Evolutionary conservation across 92 coral and sea anemone species (phyloP).

Genomic region (Pocillopora grandis): DNA sequence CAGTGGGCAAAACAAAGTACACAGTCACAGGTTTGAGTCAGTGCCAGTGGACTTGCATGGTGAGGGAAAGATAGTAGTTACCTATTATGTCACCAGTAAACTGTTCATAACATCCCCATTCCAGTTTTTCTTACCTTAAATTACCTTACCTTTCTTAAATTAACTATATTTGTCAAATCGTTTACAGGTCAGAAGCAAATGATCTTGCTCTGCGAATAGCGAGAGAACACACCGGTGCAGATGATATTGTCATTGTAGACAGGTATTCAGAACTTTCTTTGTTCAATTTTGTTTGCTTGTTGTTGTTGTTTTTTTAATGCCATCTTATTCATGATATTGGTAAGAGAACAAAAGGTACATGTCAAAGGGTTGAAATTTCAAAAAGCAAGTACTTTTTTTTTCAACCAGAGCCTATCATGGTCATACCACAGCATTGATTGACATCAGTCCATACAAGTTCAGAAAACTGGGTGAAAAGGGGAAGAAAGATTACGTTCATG

Average conservation of each 20-base stretch:
- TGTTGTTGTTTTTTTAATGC: neutral
- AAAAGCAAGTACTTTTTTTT: neutral
- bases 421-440: conserved; percentile 85
- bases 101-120: too few species aligned
- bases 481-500: conserved; percentile 83
- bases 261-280: conserved; percentile 48
- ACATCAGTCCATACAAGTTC: conserved; percentile 87
- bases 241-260: conserved; percentile 80
- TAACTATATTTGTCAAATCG: neutral
- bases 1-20: too few species aligned
- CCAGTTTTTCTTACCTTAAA: too few species aligned
- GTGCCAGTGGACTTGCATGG: too few species aligned
- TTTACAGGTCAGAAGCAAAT: conserved; percentile 95
- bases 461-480: conserved; percentile 75
- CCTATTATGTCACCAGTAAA: too few species aligned
- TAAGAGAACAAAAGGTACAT: too few species aligned
- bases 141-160: too few species aligned
- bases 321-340: neutral
- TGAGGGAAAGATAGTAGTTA: too few species aligned
- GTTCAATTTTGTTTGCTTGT: neutral
- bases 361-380: neutral
- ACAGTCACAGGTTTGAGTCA: too few species aligned
- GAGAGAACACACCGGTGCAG: conserved; percentile 69
- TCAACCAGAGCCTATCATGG: conserved; percentile 92
- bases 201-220: conserved; percentile 94